phyloP scores from a whole-genome alignment of 2,888 invertebrate genomes.

The Drosophila austrosaltans region DNA sequence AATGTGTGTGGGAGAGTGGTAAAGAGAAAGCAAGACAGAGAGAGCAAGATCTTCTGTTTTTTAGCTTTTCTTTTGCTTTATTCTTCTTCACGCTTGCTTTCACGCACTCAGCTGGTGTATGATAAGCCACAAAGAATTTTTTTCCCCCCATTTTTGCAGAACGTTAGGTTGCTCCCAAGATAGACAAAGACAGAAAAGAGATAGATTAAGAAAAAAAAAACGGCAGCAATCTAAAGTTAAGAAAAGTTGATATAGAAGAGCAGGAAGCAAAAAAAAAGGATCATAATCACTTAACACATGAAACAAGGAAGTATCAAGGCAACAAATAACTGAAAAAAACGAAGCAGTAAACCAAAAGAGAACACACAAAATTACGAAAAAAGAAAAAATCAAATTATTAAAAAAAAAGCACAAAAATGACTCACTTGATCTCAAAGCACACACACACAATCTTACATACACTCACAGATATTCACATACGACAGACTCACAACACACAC shows the following conservation, averaged over 20 bases:
- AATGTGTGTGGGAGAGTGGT: constrained; percentile 19
- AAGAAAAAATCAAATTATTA: constrained; percentile 33
- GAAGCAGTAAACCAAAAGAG: constrained; percentile 28
- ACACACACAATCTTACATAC: constrained; percentile 14
- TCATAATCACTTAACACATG: neutral
- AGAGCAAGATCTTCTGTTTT: constrained; percentile 26
- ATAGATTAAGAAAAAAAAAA: neutral
- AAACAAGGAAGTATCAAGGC: constrained; percentile 51
- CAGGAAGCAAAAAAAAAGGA: constrained; percentile 7
- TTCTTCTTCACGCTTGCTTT: constrained; percentile 54
- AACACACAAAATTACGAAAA: constrained; percentile 39
- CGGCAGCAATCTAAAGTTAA: neutral
- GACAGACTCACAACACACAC: constrained; percentile 24
- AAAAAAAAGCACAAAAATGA: constrained; percentile 59
- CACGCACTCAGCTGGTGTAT: constrained; percentile 44
- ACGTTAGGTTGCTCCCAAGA: neutral
- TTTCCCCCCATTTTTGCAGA: neutral
- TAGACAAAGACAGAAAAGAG: constrained; percentile 10
- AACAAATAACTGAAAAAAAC: constrained; percentile 6
- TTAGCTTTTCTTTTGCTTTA: constrained; percentile 26
- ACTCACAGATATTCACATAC: constrained; percentile 6
- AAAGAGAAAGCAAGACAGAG: constrained; percentile 30
- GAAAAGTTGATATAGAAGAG: neutral
- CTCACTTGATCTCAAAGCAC: constrained; percentile 68
- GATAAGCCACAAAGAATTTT: constrained; percentile 51